Evolutionary conservation across 2,113 vertebrate species (phyloP).

Genomic region (Coptodon bakossiorum): DNA sequence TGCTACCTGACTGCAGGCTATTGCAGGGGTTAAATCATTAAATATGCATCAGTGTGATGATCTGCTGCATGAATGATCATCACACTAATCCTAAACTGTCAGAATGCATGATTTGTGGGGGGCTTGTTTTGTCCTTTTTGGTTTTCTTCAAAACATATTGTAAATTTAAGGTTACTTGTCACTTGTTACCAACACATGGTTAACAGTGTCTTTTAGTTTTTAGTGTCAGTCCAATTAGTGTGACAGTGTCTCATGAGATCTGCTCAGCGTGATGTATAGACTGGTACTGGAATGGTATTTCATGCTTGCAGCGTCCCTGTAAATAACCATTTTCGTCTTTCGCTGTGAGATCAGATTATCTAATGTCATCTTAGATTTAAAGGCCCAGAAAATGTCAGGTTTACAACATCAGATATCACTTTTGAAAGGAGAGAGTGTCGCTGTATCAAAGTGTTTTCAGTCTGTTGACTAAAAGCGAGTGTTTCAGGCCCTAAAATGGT

Average conservation of each 20-base stretch:
- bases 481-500: not conserved
- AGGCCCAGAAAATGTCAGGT: not conserved
- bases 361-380: not conserved
- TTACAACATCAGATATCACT: not conserved
- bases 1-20: not conserved
- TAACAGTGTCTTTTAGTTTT: not conserved
- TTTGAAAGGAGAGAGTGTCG: not conserved
- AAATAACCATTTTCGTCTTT: not conserved
- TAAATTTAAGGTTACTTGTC: not conserved
- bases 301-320: not conserved
- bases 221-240: not conserved
- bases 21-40: not conserved
- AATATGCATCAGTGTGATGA: not conserved
- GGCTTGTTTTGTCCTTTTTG: not conserved
- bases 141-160: not conserved
- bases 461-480: not conserved
- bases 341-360: not conserved
- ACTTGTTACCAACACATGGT: not conserved
- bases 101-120: accelerated
- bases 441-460: not conserved
- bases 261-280: not conserved
- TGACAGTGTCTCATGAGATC: not conserved
- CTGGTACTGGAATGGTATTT: no score
- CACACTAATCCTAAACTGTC: not conserved
- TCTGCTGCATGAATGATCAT: not conserved